A percentile compares a stretch with the other conserved stretches of the same genome.
Conservation (phyloP, 2,888 invertebrate species). For the Dasysyrphus tricinctus region DNA sequence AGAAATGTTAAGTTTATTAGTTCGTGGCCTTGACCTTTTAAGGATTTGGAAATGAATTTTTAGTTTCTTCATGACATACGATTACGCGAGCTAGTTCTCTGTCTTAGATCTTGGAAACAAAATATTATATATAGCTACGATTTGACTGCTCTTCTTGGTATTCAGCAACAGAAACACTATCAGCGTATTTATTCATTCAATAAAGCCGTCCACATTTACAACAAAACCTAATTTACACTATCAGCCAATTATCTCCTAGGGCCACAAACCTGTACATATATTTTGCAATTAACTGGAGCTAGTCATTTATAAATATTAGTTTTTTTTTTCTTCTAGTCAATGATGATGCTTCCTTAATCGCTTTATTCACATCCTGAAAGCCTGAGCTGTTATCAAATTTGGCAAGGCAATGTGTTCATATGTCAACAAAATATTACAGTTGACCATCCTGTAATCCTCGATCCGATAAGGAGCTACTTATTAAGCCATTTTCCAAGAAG, state of each 20-base stretch:
- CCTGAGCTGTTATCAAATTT: slow-evolving; percentile 6
- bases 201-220: slow-evolving; percentile 17
- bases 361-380: slow-evolving; percentile 40
- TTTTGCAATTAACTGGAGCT: slow-evolving; percentile 65
- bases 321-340: slow-evolving; percentile 10
- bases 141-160: background rate
- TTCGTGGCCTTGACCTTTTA: too few species aligned
- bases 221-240: slow-evolving; percentile 61
- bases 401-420: slow-evolving; percentile 73
- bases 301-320: slow-evolving; percentile 41
- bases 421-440: slow-evolving; percentile 76
- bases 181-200: background rate
- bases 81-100: too few species aligned
- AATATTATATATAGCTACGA: background rate
- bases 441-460: slow-evolving; percentile 75
- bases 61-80: too few species aligned
- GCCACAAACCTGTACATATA: slow-evolving; percentile 27
- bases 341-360: slow-evolving; percentile 47
- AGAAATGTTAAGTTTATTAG: too few species aligned
- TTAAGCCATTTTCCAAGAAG: slow-evolving; percentile 75
- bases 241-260: slow-evolving; percentile 61
- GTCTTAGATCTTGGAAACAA: too few species aligned
- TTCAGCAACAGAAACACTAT: background rate
- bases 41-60: too few species aligned
- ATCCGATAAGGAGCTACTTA: slow-evolving; percentile 74